phyloP scores from a whole-genome alignment of 2,888 invertebrate species.

The Gymnoscelis rufifasciata region DNA sequence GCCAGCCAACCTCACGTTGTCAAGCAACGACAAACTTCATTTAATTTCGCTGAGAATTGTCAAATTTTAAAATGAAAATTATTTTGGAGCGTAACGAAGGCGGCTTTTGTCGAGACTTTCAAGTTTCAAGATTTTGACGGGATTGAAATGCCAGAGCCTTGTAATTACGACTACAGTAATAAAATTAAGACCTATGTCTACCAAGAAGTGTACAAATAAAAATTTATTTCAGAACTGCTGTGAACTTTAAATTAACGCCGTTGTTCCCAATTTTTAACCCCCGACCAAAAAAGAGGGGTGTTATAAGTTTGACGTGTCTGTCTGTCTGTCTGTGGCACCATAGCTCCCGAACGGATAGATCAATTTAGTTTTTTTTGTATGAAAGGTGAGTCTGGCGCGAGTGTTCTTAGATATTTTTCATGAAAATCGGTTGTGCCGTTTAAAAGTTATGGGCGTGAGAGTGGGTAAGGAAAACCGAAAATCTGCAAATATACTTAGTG shows the following conservation, averaged over 20 bases:
- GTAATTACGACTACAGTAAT: slow-evolving; percentile 40
- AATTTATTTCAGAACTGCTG: neutral
- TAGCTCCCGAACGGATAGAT: no score
- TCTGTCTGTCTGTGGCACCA: no score
- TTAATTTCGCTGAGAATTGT: slow-evolving; percentile 58
- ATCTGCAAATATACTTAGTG: no score
- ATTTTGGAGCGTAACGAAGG: slow-evolving; percentile 60
- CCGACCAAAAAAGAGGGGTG: no score
- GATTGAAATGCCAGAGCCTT: slow-evolving; percentile 50
- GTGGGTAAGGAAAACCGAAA: no score
- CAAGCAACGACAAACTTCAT: slow-evolving; percentile 57
- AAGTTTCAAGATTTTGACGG: slow-evolving; percentile 44
- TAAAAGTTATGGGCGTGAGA: no score
- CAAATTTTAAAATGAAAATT: slow-evolving; percentile 61
- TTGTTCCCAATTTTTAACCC: neutral
- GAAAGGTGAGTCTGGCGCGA: no score
- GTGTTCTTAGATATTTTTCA: no score
- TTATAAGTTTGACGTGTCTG: no score
- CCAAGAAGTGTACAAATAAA: neutral
- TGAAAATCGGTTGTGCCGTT: no score
- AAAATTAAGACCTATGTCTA: slow-evolving; percentile 5
- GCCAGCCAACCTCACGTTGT: slow-evolving; percentile 51
- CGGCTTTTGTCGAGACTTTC: slow-evolving; percentile 44
- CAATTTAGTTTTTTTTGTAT: no score
- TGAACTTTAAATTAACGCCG: neutral